A percentile compares a stretch with the other conserved stretches of the same genome.
phyloP scores from a whole-genome alignment of 2,888 invertebrate species.

The Ophion slaviceki region DNA sequence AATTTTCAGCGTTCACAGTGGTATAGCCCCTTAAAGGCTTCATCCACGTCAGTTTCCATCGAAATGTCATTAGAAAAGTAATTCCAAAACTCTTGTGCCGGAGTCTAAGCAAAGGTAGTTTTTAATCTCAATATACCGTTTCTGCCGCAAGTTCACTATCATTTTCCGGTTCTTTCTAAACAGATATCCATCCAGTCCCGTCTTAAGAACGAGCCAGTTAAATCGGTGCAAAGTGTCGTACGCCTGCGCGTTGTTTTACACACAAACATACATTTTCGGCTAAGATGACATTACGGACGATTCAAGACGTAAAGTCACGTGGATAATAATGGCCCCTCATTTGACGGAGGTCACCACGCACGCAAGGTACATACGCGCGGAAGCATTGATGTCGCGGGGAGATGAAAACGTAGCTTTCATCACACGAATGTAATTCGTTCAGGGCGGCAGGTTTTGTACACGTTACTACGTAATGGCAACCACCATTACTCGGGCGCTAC shows the following conservation, averaged over 20 bases:
- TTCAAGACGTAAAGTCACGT: background rate
- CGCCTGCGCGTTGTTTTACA: background rate
- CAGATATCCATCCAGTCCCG: background rate
- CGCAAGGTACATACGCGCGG: background rate
- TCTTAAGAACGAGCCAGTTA: background rate
- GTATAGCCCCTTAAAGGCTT: too few relatives aligned
- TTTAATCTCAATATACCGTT: background rate
- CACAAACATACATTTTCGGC: background rate
- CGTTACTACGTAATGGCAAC: conserved; percentile 70
- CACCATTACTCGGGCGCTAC: conserved; percentile 68
- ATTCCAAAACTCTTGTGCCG: too few relatives aligned
- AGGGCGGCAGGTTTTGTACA: conserved; percentile 64
- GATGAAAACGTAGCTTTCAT: conserved; percentile 51
- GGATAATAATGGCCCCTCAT: background rate
- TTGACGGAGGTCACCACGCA: background rate
- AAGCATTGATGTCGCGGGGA: conserved; percentile 16
- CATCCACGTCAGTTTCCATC: too few relatives aligned
- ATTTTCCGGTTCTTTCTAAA: background rate
- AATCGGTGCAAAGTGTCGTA: conserved; percentile 58
- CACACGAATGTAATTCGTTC: conserved; percentile 63
- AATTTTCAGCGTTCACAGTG: too few relatives aligned
- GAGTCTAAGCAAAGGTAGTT: too few relatives aligned
- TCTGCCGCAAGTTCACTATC: background rate
- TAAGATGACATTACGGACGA: background rate
- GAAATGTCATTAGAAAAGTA: too few relatives aligned